These are phyloP conservation scores for Leontopithecus rosalia DNA, from an alignment of 2,797 vertebrate genomes.

Conservation along the genomic window DNA sequence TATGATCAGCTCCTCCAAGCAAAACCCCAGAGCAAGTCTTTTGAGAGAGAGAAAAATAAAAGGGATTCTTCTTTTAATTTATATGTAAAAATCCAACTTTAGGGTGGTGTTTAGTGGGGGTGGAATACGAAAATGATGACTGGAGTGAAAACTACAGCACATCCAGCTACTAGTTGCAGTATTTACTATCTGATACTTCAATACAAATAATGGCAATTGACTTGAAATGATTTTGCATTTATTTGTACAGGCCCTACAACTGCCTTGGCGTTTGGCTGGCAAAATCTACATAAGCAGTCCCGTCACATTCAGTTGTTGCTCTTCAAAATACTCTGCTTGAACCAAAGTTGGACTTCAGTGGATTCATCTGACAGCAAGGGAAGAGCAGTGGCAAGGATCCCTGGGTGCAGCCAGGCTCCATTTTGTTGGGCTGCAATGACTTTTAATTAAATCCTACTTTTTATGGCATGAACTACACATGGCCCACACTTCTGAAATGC, in stretches of 20 bases:
- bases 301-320: not conserved
- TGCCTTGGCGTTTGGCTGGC: not conserved
- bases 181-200: conserved; percentile 61
- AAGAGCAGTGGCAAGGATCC: not conserved
- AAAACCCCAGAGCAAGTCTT: conserved; percentile 89
- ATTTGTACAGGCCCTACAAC: not conserved
- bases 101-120: not conserved
- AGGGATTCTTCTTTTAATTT: conserved; percentile 58
- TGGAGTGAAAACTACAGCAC: conserved; percentile 65
- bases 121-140: conserved; percentile 60
- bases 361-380: not conserved
- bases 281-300: not conserved
- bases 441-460: conserved; percentile 47
- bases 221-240: conserved; percentile 48
- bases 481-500: conserved; percentile 53
- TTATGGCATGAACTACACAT: not conserved
- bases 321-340: not conserved
- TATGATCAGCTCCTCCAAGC: conserved; percentile 90
- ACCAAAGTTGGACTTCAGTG: not conserved
- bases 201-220: conserved; percentile 49
- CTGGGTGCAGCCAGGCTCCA: not conserved
- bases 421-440: not conserved
- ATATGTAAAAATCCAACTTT: conserved; percentile 66
- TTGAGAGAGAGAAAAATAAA: conserved; percentile 85
- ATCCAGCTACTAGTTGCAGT: conserved; percentile 11